These are phyloP conservation scores for Spatulosminthurus flaviceps DNA, from an alignment of 2,888 invertebrate species.

Conservation along the genomic window DNA sequence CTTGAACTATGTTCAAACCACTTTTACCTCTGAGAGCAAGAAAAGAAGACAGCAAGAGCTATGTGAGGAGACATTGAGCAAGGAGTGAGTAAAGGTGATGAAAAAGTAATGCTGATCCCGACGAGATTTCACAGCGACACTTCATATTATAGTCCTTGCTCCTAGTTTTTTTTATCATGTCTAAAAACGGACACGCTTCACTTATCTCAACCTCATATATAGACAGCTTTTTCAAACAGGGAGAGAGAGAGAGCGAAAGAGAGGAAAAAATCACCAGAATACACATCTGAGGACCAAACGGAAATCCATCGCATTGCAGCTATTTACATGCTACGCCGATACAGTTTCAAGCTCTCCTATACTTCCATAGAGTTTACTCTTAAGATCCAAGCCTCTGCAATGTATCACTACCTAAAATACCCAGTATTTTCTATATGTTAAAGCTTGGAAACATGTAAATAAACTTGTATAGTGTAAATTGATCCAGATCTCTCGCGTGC, in stretches of 20 bases:
- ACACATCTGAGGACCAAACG: background rate
- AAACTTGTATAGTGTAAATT: constrained; percentile 11
- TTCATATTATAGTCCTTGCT: constrained; percentile 27
- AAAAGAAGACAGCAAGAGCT: too few species aligned
- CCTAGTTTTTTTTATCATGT: constrained; percentile 40
- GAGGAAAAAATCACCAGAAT: background rate
- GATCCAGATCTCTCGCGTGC: constrained; percentile 22
- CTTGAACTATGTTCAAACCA: constrained; percentile 5
- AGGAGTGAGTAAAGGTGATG: constrained; percentile 35
- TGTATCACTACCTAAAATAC: too few species aligned
- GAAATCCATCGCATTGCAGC: constrained; percentile 12
- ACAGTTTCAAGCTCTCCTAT: too few species aligned
- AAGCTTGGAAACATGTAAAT: background rate
- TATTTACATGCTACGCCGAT: background rate
- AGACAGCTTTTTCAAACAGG: too few species aligned
- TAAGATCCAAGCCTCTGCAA: too few species aligned
- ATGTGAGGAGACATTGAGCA: background rate
- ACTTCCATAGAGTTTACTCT: too few species aligned
- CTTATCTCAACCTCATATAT: too few species aligned
- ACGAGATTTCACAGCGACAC: constrained; percentile 30
- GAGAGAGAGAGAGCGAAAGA: background rate
- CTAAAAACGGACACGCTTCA: constrained; percentile 55
- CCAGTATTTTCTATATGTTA: too few species aligned
- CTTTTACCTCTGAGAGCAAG: constrained; percentile 2
- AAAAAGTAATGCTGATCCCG: constrained; percentile 42